These are phyloP conservation scores for Halictus rubicundus DNA, from an alignment of 1,140 invertebrate species.

Conservation along the genomic window DNA sequence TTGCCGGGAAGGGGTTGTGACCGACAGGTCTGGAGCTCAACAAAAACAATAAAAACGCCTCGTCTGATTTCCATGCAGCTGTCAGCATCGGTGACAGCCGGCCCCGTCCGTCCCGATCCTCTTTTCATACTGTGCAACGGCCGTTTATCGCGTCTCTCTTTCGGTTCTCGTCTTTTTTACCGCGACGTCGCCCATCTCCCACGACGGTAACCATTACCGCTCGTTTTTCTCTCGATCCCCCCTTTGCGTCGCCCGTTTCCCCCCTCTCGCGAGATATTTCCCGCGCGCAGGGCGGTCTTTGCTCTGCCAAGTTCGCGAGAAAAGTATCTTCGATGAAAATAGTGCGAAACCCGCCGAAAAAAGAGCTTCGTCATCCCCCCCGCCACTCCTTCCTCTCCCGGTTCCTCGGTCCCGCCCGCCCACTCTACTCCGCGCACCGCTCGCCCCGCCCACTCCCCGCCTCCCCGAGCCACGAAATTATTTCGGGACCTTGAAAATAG, in stretches of 20 bases:
- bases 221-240: background rate
- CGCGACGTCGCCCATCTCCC: background rate
- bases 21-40: slow-evolving; percentile 29
- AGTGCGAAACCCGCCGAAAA: too few species aligned
- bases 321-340: slow-evolving; percentile 10
- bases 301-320: slow-evolving; percentile 40
- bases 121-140: slow-evolving; percentile 1
- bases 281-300: too few species aligned
- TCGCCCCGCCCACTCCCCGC: background rate
- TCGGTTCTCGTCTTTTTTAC: background rate
- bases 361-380: too few species aligned
- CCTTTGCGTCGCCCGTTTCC: too few species aligned
- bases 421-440: background rate
- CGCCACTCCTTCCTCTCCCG: too few species aligned
- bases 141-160: slow-evolving; percentile 1
- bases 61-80: slow-evolving; percentile 75
- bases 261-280: background rate
- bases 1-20: slow-evolving; percentile 16
- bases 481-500: slow-evolving; percentile 13
- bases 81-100: slow-evolving; percentile 73
- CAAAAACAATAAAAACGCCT: slow-evolving; percentile 56
- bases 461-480: background rate
- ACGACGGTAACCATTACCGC: too few species aligned
- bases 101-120: slow-evolving; percentile 18
- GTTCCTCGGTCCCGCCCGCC: too few species aligned